These are phyloP conservation scores for Eristalis arbustorum DNA, from an alignment of 2,888 invertebrate genomes.

Conservation along the genomic window DNA sequence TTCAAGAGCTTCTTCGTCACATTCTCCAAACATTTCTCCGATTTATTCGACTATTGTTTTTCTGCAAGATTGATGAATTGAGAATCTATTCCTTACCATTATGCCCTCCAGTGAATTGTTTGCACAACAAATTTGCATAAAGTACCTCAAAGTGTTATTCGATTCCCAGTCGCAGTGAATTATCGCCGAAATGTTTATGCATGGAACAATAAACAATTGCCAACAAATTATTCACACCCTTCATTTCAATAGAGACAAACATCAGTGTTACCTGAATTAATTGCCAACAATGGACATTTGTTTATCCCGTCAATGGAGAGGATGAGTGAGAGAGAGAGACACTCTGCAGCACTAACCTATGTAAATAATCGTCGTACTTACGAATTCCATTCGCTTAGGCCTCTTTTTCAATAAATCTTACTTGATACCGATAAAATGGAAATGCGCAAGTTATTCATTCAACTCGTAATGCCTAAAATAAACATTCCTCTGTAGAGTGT, in stretches of 20 bases:
- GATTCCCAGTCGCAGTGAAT: not conserved
- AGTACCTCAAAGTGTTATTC: not conserved
- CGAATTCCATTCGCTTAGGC: slow-evolving; percentile 8
- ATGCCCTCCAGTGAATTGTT: not conserved
- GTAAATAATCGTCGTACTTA: not conserved
- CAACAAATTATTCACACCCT: not conserved
- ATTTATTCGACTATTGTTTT: not conserved
- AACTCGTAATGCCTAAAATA: slow-evolving; percentile 16
- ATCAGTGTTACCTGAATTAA: not conserved
- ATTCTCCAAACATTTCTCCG: not conserved
- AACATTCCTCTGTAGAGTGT: slow-evolving; percentile 12
- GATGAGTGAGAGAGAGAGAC: not conserved
- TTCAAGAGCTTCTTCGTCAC: not conserved
- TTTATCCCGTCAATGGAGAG: not conserved
- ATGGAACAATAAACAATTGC: not conserved
- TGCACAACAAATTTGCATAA: not conserved
- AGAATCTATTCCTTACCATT: not conserved
- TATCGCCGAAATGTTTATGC: not conserved
- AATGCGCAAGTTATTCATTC: slow-evolving; percentile 12
- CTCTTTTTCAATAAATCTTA: not conserved
- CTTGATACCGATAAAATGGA: slow-evolving; percentile 17
- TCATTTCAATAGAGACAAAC: not conserved
- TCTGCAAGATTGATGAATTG: too few relatives aligned
- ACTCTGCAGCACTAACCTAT: not conserved
- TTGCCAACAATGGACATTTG: not conserved